Percentiles rank a stretch among this genome's conserved stretches.
Evolutionary conservation across 2,888 invertebrate species (phyloP).

Genomic region (Chrysotoxum bicinctum): DNA sequence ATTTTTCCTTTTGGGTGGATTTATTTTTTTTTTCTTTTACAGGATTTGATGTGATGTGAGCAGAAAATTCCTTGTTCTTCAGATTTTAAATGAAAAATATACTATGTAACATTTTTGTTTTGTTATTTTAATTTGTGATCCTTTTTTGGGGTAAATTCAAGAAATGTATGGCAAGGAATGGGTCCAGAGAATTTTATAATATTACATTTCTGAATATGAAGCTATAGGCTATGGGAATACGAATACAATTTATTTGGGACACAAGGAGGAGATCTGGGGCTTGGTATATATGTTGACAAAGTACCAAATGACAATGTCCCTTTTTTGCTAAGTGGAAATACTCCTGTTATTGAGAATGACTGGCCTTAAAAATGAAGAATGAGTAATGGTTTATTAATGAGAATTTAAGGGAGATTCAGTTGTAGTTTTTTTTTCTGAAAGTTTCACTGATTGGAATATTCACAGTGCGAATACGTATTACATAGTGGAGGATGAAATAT

Average conservation of each 20-base stretch:
- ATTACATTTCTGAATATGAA: conserved; percentile 1
- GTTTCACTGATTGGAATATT: conserved; percentile 2
- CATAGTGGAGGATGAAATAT: neutral
- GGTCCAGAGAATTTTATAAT: neutral
- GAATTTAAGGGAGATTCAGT: conserved; percentile 36
- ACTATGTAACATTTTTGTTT: neutral
- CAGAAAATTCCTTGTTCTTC: neutral
- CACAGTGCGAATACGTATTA: no score
- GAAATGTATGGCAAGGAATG: conserved; percentile 17
- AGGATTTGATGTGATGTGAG: conserved; percentile 9
- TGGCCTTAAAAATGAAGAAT: neutral
- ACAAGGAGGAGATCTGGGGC: neutral
- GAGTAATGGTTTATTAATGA: conserved; percentile 66
- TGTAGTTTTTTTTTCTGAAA: conserved; percentile 18
- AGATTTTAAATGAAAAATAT: conserved; percentile 15
- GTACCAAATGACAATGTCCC: conserved; percentile 18
- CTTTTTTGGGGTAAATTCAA: neutral
- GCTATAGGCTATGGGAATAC: conserved; percentile 1
- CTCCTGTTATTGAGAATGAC: neutral
- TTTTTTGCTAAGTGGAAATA: conserved; percentile 22
- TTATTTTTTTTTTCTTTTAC: neutral
- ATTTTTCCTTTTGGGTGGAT: neutral
- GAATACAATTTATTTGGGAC: neutral
- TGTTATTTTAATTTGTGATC: conserved; percentile 1
- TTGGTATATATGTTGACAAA: conserved; percentile 13